Percentiles rank a stretch among this genome's conserved stretches.
Evolutionary conservation across 2,797 vertebrate genomes (phyloP).

Genomic region (Myiothlypis coronata): DNA sequence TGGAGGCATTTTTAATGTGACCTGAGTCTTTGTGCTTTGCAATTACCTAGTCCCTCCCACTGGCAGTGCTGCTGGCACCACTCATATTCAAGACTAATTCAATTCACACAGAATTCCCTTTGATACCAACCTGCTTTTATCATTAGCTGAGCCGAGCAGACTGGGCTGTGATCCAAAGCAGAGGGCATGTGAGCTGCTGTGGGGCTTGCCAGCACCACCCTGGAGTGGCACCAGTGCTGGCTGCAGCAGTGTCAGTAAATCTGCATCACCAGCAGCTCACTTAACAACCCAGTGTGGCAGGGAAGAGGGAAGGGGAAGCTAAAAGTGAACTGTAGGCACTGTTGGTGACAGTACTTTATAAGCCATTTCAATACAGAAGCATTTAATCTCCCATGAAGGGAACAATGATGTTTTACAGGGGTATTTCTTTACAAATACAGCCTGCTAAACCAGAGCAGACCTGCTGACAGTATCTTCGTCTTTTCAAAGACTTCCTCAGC

Average conservation of each 20-base stretch:
- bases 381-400: neutral
- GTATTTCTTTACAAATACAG: neutral
- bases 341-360: neutral
- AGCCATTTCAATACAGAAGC: neutral
- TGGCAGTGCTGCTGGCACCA: fast-evolving
- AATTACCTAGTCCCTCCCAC: neutral
- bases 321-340: neutral
- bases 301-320: neutral
- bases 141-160: neutral
- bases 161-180: neutral
- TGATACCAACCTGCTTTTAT: neutral
- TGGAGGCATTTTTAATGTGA: neutral
- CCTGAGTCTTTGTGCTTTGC: neutral
- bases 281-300: neutral
- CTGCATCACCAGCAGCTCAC: neutral
- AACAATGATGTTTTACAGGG: neutral
- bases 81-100: neutral
- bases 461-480: neutral
- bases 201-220: fast-evolving
- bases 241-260: neutral
- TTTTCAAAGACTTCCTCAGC: slow-evolving; percentile 81
- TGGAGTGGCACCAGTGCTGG: neutral
- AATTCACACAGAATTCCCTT: neutral
- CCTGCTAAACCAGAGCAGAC: neutral
- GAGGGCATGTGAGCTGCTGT: fast-evolving